Base-by-base conservation (phyloP, 2,797 vertebrate species). In the Miichthys miiuy region DNA sequence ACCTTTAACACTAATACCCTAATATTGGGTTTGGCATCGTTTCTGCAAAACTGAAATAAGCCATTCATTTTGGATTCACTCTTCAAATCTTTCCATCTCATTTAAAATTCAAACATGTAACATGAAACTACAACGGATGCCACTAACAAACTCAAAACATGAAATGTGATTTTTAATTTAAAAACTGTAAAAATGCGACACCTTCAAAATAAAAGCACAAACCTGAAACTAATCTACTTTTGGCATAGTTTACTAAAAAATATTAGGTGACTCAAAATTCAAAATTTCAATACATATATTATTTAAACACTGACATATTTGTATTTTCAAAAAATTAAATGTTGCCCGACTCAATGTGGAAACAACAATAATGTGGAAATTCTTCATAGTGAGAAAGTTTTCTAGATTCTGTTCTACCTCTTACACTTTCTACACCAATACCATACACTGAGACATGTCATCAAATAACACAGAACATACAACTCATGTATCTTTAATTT, bases 351-450 rank as follows among this genome's bases (percentile, higher is more conserved):
- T 55, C 25, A 51, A 9, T 42, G n/a, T n/a, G n/a, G n/a, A n/a
- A n/a, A n/a, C n/a, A n/a, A n/a, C n/a, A n/a, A n/a, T n/a, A 11
- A 46, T 13, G 11, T 25, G 12, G 18, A 34, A 17, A 27, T 27
- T 62, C 14, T 62, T 67, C 20, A 63, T 27, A 10, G 8, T 2
- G 11, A 66, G 42, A 79, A 55, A 17, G 54, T 80, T 70, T 66
- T 65, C 17, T 63, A 30, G 78, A 77, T 78, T 75, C 56, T 67
- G 58, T 81, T 89, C 90, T 92, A 93, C 89, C 89, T 92, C 87
- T 60, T 65, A 47, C 14, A 66, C 13, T 48, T 63, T 63, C 44
- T 38, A 61, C 11, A 61, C 38, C 65, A 65, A 18, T n/a, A 14
- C 30, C 42, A 60, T 21, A 75, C 50, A 47, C 44, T 55, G 50